Percentiles rank a stretch among this genome's conserved stretches.
Evolutionary conservation across 2,113 vertebrate species (phyloP).

Genomic region (Vulpes ferrilata): DNA sequence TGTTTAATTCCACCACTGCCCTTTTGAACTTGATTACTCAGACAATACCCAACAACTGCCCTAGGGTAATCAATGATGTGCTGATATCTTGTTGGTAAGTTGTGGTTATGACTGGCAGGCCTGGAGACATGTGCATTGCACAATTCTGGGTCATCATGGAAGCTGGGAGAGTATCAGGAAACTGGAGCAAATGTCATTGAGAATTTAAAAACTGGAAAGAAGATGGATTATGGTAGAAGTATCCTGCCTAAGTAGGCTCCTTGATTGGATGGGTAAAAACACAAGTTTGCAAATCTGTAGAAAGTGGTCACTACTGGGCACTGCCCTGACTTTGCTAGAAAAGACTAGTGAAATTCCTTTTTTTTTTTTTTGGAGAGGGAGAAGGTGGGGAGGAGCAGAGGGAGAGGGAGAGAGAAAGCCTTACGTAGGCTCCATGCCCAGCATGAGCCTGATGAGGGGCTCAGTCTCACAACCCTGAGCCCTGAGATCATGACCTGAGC

Average conservation of each 20-base stretch:
- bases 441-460: background rate
- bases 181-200: background rate
- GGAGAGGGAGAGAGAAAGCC: background rate
- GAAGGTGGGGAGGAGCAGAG: too few relatives aligned
- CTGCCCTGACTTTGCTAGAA: background rate
- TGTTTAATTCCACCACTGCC: background rate
- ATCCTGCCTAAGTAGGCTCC: background rate
- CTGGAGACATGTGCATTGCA: background rate
- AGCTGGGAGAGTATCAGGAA: slow-evolving; percentile 11
- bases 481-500: background rate
- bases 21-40: slow-evolving; percentile 71
- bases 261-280: background rate
- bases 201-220: background rate
- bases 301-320: background rate
- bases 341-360: background rate
- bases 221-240: background rate
- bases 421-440: background rate
- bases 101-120: background rate
- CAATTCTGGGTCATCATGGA: background rate
- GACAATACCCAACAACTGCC: background rate
- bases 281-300: background rate
- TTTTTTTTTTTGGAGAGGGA: too few relatives aligned
- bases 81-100: background rate
- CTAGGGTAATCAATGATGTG: slow-evolving; percentile 17
- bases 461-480: background rate